A percentile compares a stretch with the other conserved stretches of the same genome.
Conservation (phyloP, 2,113 vertebrate genomes). For the Verasper variegatus region DNA sequence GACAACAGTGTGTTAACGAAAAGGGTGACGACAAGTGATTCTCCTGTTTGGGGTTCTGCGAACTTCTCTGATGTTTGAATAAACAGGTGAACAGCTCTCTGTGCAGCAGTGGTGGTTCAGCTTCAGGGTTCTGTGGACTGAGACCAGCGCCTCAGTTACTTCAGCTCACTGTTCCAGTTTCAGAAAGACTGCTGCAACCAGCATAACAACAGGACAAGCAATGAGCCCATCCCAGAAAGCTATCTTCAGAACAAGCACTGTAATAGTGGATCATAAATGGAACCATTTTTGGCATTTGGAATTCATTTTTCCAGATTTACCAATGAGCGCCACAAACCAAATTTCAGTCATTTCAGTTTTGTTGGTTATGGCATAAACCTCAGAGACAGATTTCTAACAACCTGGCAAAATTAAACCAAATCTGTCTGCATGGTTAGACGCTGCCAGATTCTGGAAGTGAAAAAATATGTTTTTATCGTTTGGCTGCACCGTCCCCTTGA, state of each 20-base stretch:
- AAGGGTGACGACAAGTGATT: too few species aligned
- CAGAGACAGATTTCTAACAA: background rate
- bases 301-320: background rate
- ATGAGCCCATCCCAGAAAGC: background rate
- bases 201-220: background rate
- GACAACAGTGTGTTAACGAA: too few species aligned
- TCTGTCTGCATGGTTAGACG: background rate
- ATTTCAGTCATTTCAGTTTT: background rate
- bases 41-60: too few species aligned
- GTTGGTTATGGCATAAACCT: background rate
- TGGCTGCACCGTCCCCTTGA: conserved; percentile 8
- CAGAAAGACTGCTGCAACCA: too few species aligned
- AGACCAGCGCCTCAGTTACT: too few species aligned
- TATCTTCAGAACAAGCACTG: background rate
- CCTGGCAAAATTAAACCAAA: background rate
- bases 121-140: background rate
- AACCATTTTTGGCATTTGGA: background rate
- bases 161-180: too few species aligned
- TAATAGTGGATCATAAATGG: background rate
- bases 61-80: background rate
- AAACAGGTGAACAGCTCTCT: background rate
- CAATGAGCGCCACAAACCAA: background rate
- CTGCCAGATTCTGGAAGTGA: background rate
- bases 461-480: conserved; percentile 8
- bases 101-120: background rate